Conservation (phyloP, 1,140 invertebrate species). For the Bradysia coprophila region DNA sequence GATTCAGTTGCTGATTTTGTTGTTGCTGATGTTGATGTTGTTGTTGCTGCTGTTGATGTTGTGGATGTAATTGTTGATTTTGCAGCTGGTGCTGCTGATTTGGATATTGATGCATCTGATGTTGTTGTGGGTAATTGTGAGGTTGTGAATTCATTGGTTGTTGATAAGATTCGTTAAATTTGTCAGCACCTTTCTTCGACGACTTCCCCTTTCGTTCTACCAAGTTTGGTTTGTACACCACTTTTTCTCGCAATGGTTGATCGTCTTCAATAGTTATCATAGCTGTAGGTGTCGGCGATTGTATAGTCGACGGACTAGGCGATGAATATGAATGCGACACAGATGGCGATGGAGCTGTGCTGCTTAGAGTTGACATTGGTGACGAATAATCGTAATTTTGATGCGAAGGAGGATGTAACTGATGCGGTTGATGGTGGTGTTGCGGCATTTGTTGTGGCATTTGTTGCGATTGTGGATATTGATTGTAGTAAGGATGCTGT, state of each 20-base stretch:
- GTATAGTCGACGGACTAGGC: background rate
- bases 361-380: background rate
- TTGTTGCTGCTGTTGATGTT: too few species aligned
- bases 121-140: background rate
- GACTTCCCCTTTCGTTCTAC: slow-evolving; percentile 1
- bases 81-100: background rate
- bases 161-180: too few species aligned
- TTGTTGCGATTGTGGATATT: background rate
- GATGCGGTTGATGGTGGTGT: background rate
- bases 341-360: background rate
- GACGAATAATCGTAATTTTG: background rate
- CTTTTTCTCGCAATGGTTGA: background rate
- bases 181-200: background rate
- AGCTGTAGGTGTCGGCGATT: background rate
- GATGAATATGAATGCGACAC: background rate
- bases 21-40: background rate
- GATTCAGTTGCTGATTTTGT: background rate
- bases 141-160: too few species aligned
- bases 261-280: background rate
- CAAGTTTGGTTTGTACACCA: slow-evolving; percentile 3
- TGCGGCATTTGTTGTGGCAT: background rate
- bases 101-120: background rate
- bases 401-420: background rate
- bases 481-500: background rate
- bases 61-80: background rate